Evolutionary conservation across 2,113 vertebrate genomes (phyloP).

Genomic region (Scolopax mira): DNA sequence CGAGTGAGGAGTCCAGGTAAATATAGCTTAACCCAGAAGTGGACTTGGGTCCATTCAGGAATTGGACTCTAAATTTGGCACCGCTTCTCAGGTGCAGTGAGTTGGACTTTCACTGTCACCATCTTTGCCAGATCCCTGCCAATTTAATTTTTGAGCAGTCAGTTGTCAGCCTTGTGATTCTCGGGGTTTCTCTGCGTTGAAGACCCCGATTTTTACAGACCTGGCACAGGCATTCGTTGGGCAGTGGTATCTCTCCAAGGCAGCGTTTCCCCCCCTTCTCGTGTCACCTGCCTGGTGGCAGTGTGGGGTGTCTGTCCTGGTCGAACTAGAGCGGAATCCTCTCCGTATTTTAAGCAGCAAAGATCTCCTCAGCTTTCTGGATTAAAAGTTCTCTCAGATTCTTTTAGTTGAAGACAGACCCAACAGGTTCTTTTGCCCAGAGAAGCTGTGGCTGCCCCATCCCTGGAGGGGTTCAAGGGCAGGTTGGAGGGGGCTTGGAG

Average conservation of each 20-base stretch:
- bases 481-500: not conserved
- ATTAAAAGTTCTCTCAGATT: not conserved
- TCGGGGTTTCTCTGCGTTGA: not conserved
- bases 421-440: not conserved
- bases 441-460: not conserved
- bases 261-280: not conserved
- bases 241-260: not conserved
- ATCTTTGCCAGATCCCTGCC: accelerated
- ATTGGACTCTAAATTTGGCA: accelerated
- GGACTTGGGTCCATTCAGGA: accelerated
- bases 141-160: not conserved
- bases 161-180: not conserved
- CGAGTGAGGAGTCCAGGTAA: not conserved
- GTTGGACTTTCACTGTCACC: accelerated
- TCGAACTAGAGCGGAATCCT: not conserved
- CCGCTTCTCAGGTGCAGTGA: accelerated
- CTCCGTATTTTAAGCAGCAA: not conserved
- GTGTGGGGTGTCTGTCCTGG: not conserved
- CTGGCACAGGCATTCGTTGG: accelerated
- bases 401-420: not conserved
- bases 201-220: not conserved
- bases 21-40: accelerated
- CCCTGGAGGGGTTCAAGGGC: not conserved
- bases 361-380: not conserved
- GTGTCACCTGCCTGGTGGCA: not conserved